Evolutionary conservation across 2,113 vertebrate species (phyloP).

Genomic region (Sinocyclocheilus grahami): DNA sequence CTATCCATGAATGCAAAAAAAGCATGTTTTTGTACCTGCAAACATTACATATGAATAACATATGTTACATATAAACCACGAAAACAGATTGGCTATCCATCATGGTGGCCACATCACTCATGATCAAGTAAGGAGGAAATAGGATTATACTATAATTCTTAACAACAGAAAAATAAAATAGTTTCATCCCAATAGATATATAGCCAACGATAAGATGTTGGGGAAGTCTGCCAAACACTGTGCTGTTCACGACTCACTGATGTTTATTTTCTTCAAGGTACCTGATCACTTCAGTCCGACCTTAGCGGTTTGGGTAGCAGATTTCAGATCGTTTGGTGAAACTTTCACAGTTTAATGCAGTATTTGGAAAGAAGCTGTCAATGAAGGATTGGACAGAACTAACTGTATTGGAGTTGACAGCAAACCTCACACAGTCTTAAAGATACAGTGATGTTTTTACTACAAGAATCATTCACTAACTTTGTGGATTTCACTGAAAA

Average conservation of each 20-base stretch:
- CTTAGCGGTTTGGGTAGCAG: neutral
- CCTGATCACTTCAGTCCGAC: neutral
- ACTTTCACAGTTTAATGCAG: neutral
- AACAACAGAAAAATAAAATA: neutral
- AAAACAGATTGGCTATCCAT: neutral
- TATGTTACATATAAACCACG: too few species aligned
- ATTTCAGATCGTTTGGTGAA: neutral
- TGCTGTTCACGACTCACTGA: neutral
- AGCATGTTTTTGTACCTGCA: too few species aligned
- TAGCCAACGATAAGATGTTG: neutral
- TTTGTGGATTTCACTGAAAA: neutral
- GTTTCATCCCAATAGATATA: neutral
- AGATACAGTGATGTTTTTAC: neutral
- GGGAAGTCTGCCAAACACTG: slow-evolving; percentile 6
- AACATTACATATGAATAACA: too few species aligned
- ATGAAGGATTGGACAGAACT: neutral
- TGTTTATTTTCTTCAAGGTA: neutral
- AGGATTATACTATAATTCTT: too few species aligned
- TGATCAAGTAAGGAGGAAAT: neutral
- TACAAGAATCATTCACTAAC: neutral
- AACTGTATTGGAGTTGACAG: neutral
- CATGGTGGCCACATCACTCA: neutral
- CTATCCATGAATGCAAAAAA: neutral
- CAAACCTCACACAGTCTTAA: neutral
- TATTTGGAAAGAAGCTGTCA: neutral